Evolutionary conservation across 2,113 vertebrate genomes (phyloP), one percentile per base, ranked within the genome.

Genomic region (Takifugu bimaculatus): DNA sequence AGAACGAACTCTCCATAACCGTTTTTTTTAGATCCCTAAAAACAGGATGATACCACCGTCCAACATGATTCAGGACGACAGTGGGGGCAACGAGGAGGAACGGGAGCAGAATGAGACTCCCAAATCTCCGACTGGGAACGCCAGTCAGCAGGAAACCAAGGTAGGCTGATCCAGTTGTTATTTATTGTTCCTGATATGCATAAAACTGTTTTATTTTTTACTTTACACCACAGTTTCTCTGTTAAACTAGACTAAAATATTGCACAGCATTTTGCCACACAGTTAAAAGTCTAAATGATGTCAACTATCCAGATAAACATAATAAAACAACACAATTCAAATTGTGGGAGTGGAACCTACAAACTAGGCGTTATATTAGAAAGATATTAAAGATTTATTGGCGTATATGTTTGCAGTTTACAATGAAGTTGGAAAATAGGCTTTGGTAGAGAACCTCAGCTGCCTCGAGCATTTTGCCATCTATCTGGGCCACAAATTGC

Each of bases 81-180:
- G 85, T 72, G 76, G 83, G 59, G 85, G 76, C 70, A 89, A 88
- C 65, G 85, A 91, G 68, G 87, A 84, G 56, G 87, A 87, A 50
- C 76, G 50, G 64, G 89, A 88, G 26, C 75, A 73, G 56, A 51
- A 80, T 43, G 86, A 89, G 49, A 74, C 72, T 14, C 90, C 88
- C 2, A 83, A 87, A 79, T 91, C 90, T 50, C 90, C 89, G 5
- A 78, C 82, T 20, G 66, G 75, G 3, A 84, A 61, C 28, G 50
- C 69, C 73, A 81, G 74, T 62, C 89, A 91, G 62, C 89, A 88
- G 57, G 90, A 91, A 72, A 90, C 89, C 45, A 92, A 91, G 91
- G 91, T 92, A 89, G 45, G 74, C 67, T 52, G 43, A 13, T 51
- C 20, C 32, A 11, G 9, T 56, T 64, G 2, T 47, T 60, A 25